Conservation (phyloP, 2,888 invertebrate species). For the Habroteleia sp. region DNA sequence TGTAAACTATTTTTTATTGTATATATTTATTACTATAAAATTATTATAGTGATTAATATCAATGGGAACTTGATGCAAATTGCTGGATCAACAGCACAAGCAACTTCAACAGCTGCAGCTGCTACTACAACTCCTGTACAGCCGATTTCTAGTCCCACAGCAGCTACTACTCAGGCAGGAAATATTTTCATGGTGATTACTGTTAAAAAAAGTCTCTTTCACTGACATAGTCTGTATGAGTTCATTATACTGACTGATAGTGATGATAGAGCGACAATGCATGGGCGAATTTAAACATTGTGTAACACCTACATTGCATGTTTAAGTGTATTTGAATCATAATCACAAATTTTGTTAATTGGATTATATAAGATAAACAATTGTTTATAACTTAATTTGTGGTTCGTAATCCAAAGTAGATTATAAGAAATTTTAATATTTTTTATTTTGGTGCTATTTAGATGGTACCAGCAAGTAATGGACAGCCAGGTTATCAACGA, state of each 20-base stretch:
- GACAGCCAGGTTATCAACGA: conserved; percentile 83
- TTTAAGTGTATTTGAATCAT: no score
- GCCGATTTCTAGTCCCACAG: conserved; percentile 81
- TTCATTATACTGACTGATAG: conserved; percentile 76
- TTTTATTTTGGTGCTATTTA: conserved; percentile 68
- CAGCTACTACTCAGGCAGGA: conserved; percentile 81
- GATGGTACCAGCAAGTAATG: conserved; percentile 83
- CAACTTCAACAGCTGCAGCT: conserved; percentile 80
- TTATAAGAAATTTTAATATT: conserved; percentile 10
- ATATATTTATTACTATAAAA: no score
- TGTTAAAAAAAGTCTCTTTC: conserved; percentile 73
- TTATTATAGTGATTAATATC: conserved; percentile 85
- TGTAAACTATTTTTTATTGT: no score
- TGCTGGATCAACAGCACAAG: conserved; percentile 80
- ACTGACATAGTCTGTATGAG: conserved; percentile 75
- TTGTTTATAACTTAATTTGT: no score
- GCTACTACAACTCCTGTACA: conserved; percentile 79
- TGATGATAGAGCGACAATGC: conserved; percentile 75
- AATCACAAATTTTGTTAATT: no score
- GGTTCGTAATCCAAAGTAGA: no score
- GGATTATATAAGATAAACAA: no score
- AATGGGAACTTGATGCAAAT: conserved; percentile 90
- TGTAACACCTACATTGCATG: not conserved
- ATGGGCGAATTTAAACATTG: conserved; percentile 25
- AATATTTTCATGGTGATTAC: conserved; percentile 89